A percentile compares a stretch with the other conserved stretches of the same genome.
Conservation (phyloP, 2,113 vertebrate genomes). For the Myrmophylax atrothorax region DNA sequence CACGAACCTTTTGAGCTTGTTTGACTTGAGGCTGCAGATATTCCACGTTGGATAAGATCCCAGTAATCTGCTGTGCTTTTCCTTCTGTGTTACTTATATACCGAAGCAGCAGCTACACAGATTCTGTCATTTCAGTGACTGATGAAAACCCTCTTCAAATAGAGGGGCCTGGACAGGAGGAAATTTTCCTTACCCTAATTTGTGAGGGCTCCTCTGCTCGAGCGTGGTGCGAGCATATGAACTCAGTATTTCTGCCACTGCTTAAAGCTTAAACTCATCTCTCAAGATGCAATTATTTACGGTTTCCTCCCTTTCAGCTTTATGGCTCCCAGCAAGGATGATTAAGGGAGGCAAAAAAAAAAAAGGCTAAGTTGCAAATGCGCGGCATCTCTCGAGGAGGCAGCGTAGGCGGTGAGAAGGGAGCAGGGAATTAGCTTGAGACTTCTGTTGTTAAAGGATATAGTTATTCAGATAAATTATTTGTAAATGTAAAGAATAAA, state of each 20-base stretch:
- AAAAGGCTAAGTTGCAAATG: neutral
- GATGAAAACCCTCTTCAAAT: constrained; percentile 7
- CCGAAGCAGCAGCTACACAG: neutral
- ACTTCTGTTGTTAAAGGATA: constrained; percentile 26
- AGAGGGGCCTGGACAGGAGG: neutral
- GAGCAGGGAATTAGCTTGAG: constrained; percentile 36
- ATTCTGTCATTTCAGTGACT: neutral
- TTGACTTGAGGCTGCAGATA: constrained; percentile 60
- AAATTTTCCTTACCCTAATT: constrained; percentile 22
- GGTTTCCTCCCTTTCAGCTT: constrained; percentile 30
- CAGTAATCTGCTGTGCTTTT: constrained; percentile 49
- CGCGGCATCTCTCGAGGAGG: neutral
- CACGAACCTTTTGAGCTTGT: constrained; percentile 43
- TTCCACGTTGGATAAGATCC: constrained; percentile 37
- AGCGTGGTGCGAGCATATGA: neutral
- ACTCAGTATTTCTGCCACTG: neutral
- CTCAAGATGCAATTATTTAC: constrained; percentile 52
- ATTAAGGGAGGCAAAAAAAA: neutral
- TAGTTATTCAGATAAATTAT: constrained; percentile 38
- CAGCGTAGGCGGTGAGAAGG: constrained; percentile 33
- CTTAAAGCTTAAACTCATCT: constrained; percentile 28
- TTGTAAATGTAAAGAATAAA: constrained; percentile 25
- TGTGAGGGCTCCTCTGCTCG: neutral
- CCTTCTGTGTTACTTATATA: constrained; percentile 37
- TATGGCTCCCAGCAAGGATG: constrained; percentile 29